Evolutionary conservation across 2,113 vertebrate species (phyloP).

Genomic region (Nothocercus nigrocapillus): DNA sequence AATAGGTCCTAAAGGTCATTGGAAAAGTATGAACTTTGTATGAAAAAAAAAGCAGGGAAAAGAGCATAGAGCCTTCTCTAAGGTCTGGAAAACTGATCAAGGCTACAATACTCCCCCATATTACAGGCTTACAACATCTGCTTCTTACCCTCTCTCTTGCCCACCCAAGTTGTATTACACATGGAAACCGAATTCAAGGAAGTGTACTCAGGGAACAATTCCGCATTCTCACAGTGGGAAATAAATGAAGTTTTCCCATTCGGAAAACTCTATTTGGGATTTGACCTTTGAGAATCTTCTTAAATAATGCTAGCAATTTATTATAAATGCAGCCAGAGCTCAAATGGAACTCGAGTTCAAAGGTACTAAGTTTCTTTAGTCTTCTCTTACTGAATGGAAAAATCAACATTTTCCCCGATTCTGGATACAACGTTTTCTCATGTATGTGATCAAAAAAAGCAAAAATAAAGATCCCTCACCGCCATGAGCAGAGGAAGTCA

Average conservation of each 20-base stretch:
- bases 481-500: background rate
- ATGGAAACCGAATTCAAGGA: background rate
- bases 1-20: background rate
- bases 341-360: conserved; percentile 15
- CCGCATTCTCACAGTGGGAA: background rate
- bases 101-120: background rate
- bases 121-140: background rate
- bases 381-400: background rate
- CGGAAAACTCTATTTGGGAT: background rate
- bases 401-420: background rate
- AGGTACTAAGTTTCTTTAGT: background rate
- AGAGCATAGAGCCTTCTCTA: background rate
- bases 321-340: background rate
- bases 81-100: background rate
- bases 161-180: background rate
- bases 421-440: background rate
- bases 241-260: background rate
- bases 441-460: background rate
- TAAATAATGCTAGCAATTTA: background rate
- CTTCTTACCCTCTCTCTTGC: background rate
- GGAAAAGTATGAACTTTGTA: background rate
- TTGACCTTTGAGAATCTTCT: conserved; percentile 17
- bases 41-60: background rate
- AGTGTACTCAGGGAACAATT: background rate
- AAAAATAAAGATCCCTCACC: background rate